Evolutionary conservation across 2,888 invertebrate species (phyloP).

Genomic region (Craniophora ligustri): DNA sequence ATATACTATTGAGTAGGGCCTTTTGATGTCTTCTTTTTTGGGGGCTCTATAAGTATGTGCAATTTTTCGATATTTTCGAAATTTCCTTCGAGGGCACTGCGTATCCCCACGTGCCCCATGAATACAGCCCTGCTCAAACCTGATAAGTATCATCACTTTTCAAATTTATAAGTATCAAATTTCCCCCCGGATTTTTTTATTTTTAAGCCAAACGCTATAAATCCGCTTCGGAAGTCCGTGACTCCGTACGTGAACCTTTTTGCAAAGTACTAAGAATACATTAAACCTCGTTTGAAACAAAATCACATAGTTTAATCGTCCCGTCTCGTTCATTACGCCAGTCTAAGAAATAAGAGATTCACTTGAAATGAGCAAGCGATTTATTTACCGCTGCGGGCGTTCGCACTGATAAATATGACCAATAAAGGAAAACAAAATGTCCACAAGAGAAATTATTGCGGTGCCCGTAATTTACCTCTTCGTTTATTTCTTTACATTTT

Average conservation of each 20-base stretch:
- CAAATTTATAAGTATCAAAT: no score
- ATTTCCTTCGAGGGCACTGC: no score
- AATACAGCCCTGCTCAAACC: no score
- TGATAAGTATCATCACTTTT: no score
- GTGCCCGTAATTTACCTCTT: conserved; percentile 69
- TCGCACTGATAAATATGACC: conserved; percentile 80
- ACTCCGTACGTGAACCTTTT: conserved; percentile 1
- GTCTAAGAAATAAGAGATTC: conserved; percentile 66
- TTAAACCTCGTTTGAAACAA: conserved; percentile 19
- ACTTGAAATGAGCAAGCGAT: conserved; percentile 72
- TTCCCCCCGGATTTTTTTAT: background rate
- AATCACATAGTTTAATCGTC: conserved; percentile 44
- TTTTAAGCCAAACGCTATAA: background rate
- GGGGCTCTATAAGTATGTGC: no score
- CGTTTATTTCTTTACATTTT: conserved; percentile 61
- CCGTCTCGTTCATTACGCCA: conserved; percentile 31
- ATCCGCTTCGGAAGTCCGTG: conserved; percentile 1
- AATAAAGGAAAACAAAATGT: conserved; percentile 84
- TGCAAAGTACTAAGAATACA: conserved; percentile 14
- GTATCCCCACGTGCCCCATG: no score
- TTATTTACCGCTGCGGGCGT: conserved; percentile 73
- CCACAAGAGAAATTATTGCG: conserved; percentile 78
- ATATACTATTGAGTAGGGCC: no score
- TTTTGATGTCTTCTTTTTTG: no score
- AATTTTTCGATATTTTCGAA: conserved; percentile 6